Conservation (phyloP, 2,797 vertebrate genomes). For the Pseudocheirus occidentalis region DNA sequence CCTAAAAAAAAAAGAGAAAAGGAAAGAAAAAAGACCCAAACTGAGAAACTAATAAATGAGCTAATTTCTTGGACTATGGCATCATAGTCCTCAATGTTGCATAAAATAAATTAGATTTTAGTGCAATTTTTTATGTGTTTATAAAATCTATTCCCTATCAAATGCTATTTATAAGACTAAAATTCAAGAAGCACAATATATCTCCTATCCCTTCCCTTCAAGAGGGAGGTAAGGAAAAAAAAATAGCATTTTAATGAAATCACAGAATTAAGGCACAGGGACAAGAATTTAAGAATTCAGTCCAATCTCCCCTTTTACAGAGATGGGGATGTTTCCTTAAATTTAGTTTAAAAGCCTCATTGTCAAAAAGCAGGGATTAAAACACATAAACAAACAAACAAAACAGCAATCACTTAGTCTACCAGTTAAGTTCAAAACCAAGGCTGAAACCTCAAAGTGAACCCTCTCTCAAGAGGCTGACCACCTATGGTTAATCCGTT, state of each 20-base stretch:
- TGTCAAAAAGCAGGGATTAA: conserved; percentile 15
- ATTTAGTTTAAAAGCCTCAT: conserved; percentile 4
- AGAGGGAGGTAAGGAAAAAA: background rate
- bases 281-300: background rate
- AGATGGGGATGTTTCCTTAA: background rate
- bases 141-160: background rate
- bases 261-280: background rate
- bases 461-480: background rate
- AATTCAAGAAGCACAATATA: background rate
- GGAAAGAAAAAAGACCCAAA: conserved; percentile 18
- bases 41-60: background rate
- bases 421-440: background rate
- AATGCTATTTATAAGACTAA: background rate
- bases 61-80: background rate
- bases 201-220: background rate
- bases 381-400: conserved; percentile 14
- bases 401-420: background rate
- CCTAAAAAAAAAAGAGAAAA: background rate
- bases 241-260: background rate
- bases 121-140: background rate
- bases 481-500: background rate
- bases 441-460: background rate
- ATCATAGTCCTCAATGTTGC: background rate
- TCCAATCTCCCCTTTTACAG: background rate
- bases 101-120: background rate